phyloP scores from a whole-genome alignment of 1,140 invertebrate genomes.

The Panagrolaimus sp. region DNA sequence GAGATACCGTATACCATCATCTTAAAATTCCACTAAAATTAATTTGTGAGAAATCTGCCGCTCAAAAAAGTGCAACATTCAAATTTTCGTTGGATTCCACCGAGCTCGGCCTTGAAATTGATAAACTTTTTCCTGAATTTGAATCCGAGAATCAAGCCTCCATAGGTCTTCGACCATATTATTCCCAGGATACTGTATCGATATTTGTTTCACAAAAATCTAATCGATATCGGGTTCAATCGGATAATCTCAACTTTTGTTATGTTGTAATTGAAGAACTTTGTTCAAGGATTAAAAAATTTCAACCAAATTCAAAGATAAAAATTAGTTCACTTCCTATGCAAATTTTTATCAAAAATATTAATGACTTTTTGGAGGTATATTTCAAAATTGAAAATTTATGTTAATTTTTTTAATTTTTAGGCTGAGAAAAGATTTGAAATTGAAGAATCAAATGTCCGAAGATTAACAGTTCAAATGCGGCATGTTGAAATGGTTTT shows the following conservation, averaged over 20 bases:
- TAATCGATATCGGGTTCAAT: conserved; percentile 44
- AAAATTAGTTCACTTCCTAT: conserved; percentile 42
- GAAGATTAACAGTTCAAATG: conserved; percentile 26
- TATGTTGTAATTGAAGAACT: conserved; percentile 34
- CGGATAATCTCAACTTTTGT: conserved; percentile 42
- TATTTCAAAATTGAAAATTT: background rate
- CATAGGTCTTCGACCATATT: conserved; percentile 43
- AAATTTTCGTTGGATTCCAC: conserved; percentile 39
- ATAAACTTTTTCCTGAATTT: conserved; percentile 33
- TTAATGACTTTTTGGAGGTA: conserved; percentile 36
- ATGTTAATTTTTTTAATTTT: background rate
- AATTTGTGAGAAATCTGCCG: conserved; percentile 29
- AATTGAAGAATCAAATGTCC: background rate
- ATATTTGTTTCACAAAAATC: conserved; percentile 41
- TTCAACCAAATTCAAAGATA: conserved; percentile 40
- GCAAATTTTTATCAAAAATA: conserved; percentile 42
- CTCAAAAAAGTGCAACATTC: conserved; percentile 30
- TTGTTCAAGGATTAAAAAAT: conserved; percentile 30
- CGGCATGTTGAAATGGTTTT: conserved; percentile 43
- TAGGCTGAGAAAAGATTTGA: background rate
- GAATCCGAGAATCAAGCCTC: conserved; percentile 33
- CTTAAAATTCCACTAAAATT: conserved; percentile 29
- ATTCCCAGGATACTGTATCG: conserved; percentile 28
- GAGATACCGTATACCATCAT: background rate
- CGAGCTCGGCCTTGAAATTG: conserved; percentile 23